Conservation (phyloP, 2,113 vertebrate genomes). For the Dermatemys mawii region DNA sequence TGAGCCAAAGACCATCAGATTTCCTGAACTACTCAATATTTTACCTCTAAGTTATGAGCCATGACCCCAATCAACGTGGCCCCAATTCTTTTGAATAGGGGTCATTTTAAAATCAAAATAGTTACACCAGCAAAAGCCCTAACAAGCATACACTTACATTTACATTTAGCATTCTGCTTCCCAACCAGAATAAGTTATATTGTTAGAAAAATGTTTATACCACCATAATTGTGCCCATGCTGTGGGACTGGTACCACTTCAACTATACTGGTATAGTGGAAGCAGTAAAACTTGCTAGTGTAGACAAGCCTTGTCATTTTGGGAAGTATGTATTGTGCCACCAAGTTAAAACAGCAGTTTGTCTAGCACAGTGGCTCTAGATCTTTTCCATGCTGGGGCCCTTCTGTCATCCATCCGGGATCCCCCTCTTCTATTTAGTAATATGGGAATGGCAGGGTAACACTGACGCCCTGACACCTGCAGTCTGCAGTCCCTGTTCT, state of each 20-base stretch:
- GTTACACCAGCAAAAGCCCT: neutral
- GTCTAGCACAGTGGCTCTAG: neutral
- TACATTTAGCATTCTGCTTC: neutral
- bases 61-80: neutral
- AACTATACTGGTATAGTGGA: neutral
- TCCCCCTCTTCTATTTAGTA: neutral
- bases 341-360: neutral
- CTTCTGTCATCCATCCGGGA: neutral
- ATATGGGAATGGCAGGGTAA: neutral
- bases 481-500: neutral
- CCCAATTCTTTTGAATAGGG: neutral
- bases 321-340: neutral
- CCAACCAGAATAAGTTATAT: neutral
- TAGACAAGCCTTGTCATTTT: neutral
- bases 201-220: neutral
- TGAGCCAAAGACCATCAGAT: neutral
- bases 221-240: neutral
- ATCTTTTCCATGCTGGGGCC: neutral
- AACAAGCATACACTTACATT: neutral
- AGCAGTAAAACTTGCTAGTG: neutral
- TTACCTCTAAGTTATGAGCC: neutral
- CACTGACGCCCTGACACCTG: neutral
- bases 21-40: neutral
- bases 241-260: neutral
- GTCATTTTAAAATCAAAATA: neutral